Base-by-base conservation (phyloP, 2,888 invertebrate species). In the Eueremaeus valkanovi region DNA sequence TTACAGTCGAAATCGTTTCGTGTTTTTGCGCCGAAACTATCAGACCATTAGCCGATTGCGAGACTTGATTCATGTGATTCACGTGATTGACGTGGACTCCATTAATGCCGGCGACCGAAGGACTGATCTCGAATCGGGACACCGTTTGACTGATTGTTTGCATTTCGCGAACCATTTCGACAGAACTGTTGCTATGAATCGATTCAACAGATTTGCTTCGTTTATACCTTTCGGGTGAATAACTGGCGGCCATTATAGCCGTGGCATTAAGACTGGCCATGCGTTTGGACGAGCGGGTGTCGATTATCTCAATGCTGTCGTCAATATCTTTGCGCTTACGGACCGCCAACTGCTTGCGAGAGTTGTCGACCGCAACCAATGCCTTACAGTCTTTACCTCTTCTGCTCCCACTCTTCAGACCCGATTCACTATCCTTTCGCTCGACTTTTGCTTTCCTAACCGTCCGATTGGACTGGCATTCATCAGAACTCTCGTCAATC, bases 221-320 rank as follows among this genome's bases (percentile, higher is more conserved):
- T 3, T 33, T 49, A 24, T 27, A 18, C 18, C 51, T 78, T 55
- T 81, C 81, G 13, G 76, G 72, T 16, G 78, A 75, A 75, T 93
- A 93, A 79, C 92, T 92, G 27, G 93, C 93, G 0, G 93, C 92
- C 79, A 94, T 86, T 81, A 94, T 93, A 27, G 94, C 94, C 45
- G 91, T 90, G 18, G 94, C 94, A 83, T 94, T 94, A 40, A 94
- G 85, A 82, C 92, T 92, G 27, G 94, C 94, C 93, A 94, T 93
- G 40, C 94, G 88, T 82, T 93, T 94, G 70, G 78, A 79, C 16
- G 75, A 72, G 73, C 76, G 74, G 13, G 79, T 79, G 45, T 79
- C 79, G 58, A 79, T 79, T 55, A 79, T 78, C 79, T 80, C 78
- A 16, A 78, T 77, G 61, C 78, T 77, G 13, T 58, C 66, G 27